Percentiles rank a stretch among this genome's conserved stretches.
These are phyloP conservation scores for Stenoptilia bipunctidactyla DNA, from an alignment of 2,888 invertebrate genomes.

Conservation along the genomic window DNA sequence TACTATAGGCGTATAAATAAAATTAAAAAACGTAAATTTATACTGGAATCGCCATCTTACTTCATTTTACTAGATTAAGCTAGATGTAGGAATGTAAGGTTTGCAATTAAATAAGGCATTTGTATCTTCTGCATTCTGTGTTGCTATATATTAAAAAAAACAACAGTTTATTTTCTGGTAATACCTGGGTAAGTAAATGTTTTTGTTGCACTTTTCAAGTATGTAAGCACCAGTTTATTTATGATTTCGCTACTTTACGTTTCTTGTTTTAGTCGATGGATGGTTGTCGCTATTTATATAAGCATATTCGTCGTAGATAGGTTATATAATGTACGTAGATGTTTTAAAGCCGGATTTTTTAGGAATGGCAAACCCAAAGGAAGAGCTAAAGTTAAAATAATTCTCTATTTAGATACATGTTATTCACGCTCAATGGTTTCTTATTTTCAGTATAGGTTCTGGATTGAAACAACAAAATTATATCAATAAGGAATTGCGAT, in stretches of 20 bases:
- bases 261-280: constrained; percentile 38
- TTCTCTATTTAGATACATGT: constrained; percentile 10
- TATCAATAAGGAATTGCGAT: too few relatives aligned
- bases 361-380: constrained; percentile 13
- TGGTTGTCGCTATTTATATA: constrained; percentile 44
- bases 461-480: too few relatives aligned
- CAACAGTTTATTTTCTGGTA: constrained; percentile 33
- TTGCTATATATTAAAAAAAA: constrained; percentile 36
- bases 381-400: not conserved
- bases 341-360: constrained; percentile 44
- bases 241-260: constrained; percentile 29
- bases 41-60: constrained; percentile 17
- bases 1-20: not conserved
- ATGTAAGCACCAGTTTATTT: constrained; percentile 42
- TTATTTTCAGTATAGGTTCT: too few relatives aligned
- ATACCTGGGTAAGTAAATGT: constrained; percentile 28
- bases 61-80: constrained; percentile 53
- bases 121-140: constrained; percentile 49
- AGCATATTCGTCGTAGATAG: constrained; percentile 62
- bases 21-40: constrained; percentile 10
- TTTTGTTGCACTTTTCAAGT: constrained; percentile 26
- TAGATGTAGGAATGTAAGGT: constrained; percentile 51
- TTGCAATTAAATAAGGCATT: constrained; percentile 47
- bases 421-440: constrained; percentile 18
- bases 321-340: constrained; percentile 56